Evolutionary conservation across 2,888 invertebrate species (phyloP).

Genomic region (Desoria tigrina): DNA sequence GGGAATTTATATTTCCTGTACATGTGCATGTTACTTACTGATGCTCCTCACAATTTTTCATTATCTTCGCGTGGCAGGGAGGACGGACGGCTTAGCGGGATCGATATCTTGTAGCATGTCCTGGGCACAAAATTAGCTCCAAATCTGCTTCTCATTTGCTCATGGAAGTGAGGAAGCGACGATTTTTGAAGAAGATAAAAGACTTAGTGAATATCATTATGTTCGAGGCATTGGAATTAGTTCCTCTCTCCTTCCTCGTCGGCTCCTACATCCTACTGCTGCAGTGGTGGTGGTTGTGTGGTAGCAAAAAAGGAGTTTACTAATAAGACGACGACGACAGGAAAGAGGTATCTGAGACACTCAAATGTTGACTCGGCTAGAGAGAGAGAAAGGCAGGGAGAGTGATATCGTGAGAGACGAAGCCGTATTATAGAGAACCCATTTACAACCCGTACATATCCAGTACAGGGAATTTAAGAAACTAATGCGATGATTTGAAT

Average conservation of each 20-base stretch:
- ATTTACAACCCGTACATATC: background rate
- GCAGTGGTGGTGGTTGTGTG: no score
- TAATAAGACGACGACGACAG: conserved; percentile 11
- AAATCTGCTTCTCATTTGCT: conserved; percentile 25
- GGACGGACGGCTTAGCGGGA: background rate
- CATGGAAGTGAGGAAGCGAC: conserved; percentile 7
- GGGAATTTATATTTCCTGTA: conserved; percentile 1
- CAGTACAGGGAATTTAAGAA: conserved; percentile 30
- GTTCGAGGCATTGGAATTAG: conserved; percentile 13
- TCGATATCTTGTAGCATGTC: background rate
- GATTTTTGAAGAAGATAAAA: conserved; percentile 23
- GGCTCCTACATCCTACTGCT: background rate
- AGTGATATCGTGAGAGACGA: conserved; percentile 4
- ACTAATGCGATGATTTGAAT: conserved; percentile 53
- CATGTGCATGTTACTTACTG: background rate
- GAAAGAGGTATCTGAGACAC: background rate
- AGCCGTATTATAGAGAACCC: no score
- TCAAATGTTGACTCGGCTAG: no score
- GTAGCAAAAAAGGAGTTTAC: conserved; percentile 9
- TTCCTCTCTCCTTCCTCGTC: background rate
- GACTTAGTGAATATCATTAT: conserved; percentile 20
- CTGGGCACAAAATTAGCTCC: conserved; percentile 14
- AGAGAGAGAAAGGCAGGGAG: background rate
- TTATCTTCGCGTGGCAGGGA: conserved; percentile 10
- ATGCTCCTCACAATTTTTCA: conserved; percentile 3